Base-by-base conservation (phyloP, 2,797 vertebrate species). In the Labroides dimidiatus region DNA sequence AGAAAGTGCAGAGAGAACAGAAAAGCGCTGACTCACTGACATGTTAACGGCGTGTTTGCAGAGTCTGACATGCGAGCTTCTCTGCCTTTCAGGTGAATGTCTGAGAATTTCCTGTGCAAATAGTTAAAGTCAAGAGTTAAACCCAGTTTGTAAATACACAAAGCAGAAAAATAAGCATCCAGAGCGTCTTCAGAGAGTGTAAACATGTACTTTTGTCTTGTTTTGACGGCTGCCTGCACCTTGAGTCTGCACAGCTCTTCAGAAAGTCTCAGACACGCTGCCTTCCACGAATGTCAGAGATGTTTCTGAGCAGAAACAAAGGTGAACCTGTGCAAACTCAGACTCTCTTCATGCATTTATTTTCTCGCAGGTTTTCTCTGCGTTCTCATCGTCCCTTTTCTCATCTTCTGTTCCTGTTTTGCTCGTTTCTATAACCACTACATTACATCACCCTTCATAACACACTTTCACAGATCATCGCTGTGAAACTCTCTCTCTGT, bases 241-340 rank as follows among this genome's bases (percentile, higher is more conserved):
- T 14, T 37, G 10, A 48, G 63, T 53, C 62, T 52, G 42, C 21
- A 42, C 69, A 75, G 59, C 75, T 72, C 63, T 60, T 72, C 19
- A 51, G 59, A 75, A 64, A 63, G 1, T 39, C n/a, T n/a, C n/a
- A n/a, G 67, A 68, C 33, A 52, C 62, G 45, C 52, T 16, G 3
- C 42, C 15, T 6, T 37, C 6, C 0, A 54, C 60, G 75, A 77
- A 81, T 75, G 67, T 54, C 23, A 43, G 9, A 17, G 36, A 66
- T 79, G 54, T 75, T 75, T 62, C 63, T 15, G 33, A 19, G 6
- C 47, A 65, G 42, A 67, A 66, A 52, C 51, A n/a, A 23, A 27
- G 56, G 11, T 36, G n/a, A 65, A 37, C 20, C 24, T 47, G 20
- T 49, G 45, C 24, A 75, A 62, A 44, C 17, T 16, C 20, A 54